A percentile compares a stretch with the other conserved stretches of the same genome.
Conservation (phyloP, 2,888 invertebrate species). For the Netelia fuscicornis region DNA sequence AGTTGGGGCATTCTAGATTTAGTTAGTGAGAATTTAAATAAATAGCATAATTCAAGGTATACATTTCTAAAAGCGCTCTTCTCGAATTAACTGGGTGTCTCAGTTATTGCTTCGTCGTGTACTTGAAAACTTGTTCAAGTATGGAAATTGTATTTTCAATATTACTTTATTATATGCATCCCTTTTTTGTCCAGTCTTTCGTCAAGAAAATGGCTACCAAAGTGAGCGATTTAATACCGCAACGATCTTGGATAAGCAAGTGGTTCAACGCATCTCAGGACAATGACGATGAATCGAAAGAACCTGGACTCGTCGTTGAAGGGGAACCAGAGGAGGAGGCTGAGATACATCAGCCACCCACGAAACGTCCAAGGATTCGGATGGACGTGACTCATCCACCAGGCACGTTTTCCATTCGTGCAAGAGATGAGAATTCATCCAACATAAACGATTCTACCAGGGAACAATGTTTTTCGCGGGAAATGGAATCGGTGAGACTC, state of each 20-base stretch:
- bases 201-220: conserved; percentile 89
- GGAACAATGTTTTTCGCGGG: conserved; percentile 73
- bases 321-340: conserved; percentile 76
- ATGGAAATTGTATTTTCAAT: not conserved
- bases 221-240: conserved; percentile 88
- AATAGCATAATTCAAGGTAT: no score
- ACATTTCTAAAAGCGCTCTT: no score
- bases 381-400: conserved; percentile 83
- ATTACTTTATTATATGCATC: not conserved
- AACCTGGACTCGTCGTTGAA: conserved; percentile 70
- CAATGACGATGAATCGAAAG: conserved; percentile 72
- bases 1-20: not conserved
- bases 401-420: conserved; percentile 81
- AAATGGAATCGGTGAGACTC: conserved; percentile 74
- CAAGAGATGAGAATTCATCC: conserved; percentile 72
- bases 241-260: conserved; percentile 85
- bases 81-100: no score
- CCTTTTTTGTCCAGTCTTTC: conserved; percentile 87
- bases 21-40: no score
- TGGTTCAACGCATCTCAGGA: conserved; percentile 82
- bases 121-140: no score
- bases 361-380: conserved; percentile 82
- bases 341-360: conserved; percentile 77
- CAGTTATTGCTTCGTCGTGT: no score
- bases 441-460: conserved; percentile 69